These are phyloP conservation scores for Globicephala melas DNA, from an alignment of 2,113 vertebrate genomes.

Conservation along the genomic window DNA sequence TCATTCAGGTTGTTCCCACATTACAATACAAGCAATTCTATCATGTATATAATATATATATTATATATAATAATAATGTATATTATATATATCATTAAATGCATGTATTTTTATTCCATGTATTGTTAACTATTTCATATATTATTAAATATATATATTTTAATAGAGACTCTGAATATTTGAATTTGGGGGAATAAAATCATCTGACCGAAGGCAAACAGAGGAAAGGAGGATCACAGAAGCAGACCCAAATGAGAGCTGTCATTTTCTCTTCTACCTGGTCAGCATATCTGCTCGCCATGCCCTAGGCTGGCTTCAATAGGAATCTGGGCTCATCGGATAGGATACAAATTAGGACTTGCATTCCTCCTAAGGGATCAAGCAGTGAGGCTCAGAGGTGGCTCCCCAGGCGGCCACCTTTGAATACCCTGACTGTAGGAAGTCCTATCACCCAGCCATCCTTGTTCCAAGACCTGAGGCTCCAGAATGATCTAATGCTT, in stretches of 20 bases:
- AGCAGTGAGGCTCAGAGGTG: not conserved
- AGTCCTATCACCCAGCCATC: not conserved
- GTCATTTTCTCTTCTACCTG: not conserved
- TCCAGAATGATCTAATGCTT: not conserved
- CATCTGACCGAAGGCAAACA: not conserved
- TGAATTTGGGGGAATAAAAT: not conserved
- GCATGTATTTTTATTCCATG: not conserved
- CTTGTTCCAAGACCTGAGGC: not conserved
- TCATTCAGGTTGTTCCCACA: not conserved
- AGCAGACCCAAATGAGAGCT: not conserved
- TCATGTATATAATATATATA: not conserved
- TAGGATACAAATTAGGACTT: not conserved
- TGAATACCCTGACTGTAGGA: not conserved
- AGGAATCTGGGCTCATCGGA: not conserved
- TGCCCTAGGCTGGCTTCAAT: not conserved
- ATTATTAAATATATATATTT: not conserved
- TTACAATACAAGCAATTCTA: not conserved
- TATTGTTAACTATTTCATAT: not conserved
- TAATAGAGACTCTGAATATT: not conserved
- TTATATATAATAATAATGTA: not conserved
- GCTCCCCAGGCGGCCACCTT: not conserved
- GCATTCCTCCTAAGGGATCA: not conserved
- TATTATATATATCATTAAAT: not conserved
- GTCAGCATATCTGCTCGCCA: not conserved
- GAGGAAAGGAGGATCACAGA: not conserved